Percentiles rank a stretch among this genome's conserved stretches.
Evolutionary conservation across 2,113 vertebrate species (phyloP).

Genomic region (chimpanzee (Pan troglodytes)): DNA sequence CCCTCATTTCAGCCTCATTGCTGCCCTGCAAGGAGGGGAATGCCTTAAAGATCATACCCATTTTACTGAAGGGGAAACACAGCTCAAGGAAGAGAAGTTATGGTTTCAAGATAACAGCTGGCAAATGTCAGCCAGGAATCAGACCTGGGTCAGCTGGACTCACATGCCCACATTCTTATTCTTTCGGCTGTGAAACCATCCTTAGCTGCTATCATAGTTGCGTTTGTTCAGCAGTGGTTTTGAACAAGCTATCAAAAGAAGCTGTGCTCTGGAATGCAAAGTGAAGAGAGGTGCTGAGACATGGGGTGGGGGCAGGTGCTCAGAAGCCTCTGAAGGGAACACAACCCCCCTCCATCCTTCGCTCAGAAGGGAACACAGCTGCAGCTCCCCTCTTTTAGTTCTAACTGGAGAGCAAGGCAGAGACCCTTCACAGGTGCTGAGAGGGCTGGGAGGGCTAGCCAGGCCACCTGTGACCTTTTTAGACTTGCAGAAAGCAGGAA

Average conservation of each 20-base stretch:
- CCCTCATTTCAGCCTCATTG: background rate
- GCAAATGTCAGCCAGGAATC: background rate
- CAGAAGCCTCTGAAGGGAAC: background rate
- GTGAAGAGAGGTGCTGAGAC: background rate
- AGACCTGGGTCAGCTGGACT: background rate
- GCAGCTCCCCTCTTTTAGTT: background rate
- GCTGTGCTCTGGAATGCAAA: background rate
- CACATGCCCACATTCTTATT: background rate
- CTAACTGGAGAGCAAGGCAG: background rate
- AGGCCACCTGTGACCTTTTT: background rate
- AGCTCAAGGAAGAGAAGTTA: background rate
- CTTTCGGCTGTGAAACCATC: background rate
- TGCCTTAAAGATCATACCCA: background rate
- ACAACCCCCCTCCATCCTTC: too few species aligned
- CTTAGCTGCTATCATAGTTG: rapidly evolving
- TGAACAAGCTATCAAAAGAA: background rate
- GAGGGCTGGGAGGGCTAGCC: background rate
- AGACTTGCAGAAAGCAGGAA: background rate
- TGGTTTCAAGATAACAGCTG: background rate
- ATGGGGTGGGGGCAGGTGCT: rapidly evolving
- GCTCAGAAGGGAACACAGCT: background rate
- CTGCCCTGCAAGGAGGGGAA: too few species aligned
- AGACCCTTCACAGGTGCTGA: background rate
- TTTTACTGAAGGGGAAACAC: background rate
- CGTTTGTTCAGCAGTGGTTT: background rate